Evolutionary conservation across 2,113 vertebrate species (phyloP).

Genomic region (Gavialis gangeticus): DNA sequence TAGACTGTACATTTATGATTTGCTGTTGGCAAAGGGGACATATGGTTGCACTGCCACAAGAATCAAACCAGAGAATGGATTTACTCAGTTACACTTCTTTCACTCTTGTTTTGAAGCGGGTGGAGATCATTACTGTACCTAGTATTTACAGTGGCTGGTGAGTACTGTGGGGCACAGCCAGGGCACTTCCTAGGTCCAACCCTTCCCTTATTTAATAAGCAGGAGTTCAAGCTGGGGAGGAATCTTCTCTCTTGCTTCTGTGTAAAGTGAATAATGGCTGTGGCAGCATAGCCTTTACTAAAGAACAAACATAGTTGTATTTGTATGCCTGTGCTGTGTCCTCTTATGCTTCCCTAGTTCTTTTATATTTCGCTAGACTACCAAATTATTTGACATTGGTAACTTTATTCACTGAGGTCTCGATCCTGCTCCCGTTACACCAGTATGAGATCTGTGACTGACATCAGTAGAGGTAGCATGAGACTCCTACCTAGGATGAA

Average conservation of each 20-base stretch:
- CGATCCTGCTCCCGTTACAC: neutral
- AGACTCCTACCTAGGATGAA: neutral
- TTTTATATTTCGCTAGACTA: constrained; percentile 28
- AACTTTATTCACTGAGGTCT: constrained; percentile 8
- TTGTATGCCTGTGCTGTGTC: neutral
- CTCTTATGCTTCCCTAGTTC: neutral
- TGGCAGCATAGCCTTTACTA: neutral
- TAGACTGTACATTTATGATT: neutral
- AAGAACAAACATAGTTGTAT: neutral
- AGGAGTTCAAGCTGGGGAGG: neutral
- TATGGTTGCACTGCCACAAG: neutral
- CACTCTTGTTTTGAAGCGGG: neutral
- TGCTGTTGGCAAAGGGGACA: neutral
- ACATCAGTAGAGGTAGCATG: neutral
- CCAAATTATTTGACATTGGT: constrained; percentile 45
- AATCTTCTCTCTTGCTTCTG: neutral
- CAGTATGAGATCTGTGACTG: constrained; percentile 5
- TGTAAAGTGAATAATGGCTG: neutral
- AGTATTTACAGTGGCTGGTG: neutral
- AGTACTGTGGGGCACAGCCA: neutral
- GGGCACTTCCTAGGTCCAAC: neutral
- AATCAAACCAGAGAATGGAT: neutral
- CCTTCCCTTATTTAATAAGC: neutral
- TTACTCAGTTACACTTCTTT: neutral
- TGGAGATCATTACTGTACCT: neutral